Base-by-base conservation (phyloP, 2,888 invertebrate genomes). In the Meliscaeva auricollis region DNA sequence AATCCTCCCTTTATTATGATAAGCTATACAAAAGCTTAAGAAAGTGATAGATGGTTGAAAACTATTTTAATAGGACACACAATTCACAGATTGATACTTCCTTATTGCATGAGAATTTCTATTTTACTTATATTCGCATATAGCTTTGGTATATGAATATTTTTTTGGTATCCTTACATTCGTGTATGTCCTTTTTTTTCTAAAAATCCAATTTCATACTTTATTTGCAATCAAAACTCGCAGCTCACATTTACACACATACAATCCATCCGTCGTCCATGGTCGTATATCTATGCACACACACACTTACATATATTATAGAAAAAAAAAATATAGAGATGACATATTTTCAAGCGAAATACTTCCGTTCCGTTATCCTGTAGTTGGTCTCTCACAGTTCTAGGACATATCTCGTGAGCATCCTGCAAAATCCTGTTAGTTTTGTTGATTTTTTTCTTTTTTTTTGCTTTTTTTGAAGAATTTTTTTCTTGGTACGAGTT, bases 191-290 rank as follows among this genome's bases (percentile, higher is more conserved):
- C 32, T 64, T 46, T 62, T 60, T 46, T 35, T 15, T 60, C 15
- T 50, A 69, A 77, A 85, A 85, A 85, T 85, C 85, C 81, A 85
- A 85, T 85, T 85, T 85, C 81, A 85, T 85, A 81, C 81, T 85
- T 81, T 85, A 85, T 85, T 85, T 85, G 85, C 81, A 85, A 85
- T 85, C 85, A 85, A 85, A 85, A 85, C 85, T 85, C 81, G 22
- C 56, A 85, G 52, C 26, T 9, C 11, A 56, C 20, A 56, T 56
- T 56, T 13, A 56, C 75, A 76, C 81, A 75, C 44, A 35, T 44
- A 62, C 68, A 62, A 60, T 26, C 7, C 22, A 52, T 64, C 74
- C 52, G 41, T 58, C 52, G 41, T 58, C 15, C 54, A 4, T 26
- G 26, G 4, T 2, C 2, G 26, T 26, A 26, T 26, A 26, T 26